phyloP scores from a whole-genome alignment of 2,113 vertebrate species.

The Boleophthalmus pectinirostris region DNA sequence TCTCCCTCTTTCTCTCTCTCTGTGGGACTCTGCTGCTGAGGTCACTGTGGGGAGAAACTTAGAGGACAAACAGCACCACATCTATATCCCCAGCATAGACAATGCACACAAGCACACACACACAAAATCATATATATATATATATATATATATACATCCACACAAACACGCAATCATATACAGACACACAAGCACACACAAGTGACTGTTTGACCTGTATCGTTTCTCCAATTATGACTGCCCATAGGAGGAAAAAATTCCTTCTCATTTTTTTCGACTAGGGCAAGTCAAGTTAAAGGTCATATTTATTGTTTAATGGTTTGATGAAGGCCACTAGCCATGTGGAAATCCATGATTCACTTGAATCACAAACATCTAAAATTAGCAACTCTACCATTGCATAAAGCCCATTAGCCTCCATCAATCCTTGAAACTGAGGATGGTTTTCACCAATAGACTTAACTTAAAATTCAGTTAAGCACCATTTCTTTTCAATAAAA shows the following conservation, averaged over 20 bases:
- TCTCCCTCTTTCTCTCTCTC: slow-evolving; percentile 76
- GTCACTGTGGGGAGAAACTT: slow-evolving; percentile 76
- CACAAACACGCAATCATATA: not conserved
- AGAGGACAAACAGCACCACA: slow-evolving; percentile 73
- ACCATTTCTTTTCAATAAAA: too few species aligned
- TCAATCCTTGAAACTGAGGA: too few species aligned
- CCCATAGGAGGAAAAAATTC: not conserved
- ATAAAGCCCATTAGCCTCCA: too few species aligned
- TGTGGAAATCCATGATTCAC: too few species aligned
- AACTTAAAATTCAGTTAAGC: too few species aligned
- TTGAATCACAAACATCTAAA: too few species aligned
- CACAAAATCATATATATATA: not conserved
- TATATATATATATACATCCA: too few species aligned
- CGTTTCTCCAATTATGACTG: not conserved
- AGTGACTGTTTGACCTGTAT: not conserved
- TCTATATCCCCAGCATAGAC: slow-evolving; percentile 48
- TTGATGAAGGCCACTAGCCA: not conserved
- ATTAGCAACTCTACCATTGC: too few species aligned
- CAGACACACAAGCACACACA: not conserved
- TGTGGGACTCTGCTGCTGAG: slow-evolving; percentile 56
- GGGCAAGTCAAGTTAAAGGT: too few species aligned
- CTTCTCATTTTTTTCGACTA: too few species aligned
- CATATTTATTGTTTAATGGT: not conserved
- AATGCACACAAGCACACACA: not conserved
- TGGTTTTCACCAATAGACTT: too few species aligned